A percentile compares a stretch with the other conserved stretches of the same genome.
These are phyloP conservation scores for Bergia sp. DNA, from an alignment of 92 coral and sea anemone species.

Conservation along the genomic window DNA sequence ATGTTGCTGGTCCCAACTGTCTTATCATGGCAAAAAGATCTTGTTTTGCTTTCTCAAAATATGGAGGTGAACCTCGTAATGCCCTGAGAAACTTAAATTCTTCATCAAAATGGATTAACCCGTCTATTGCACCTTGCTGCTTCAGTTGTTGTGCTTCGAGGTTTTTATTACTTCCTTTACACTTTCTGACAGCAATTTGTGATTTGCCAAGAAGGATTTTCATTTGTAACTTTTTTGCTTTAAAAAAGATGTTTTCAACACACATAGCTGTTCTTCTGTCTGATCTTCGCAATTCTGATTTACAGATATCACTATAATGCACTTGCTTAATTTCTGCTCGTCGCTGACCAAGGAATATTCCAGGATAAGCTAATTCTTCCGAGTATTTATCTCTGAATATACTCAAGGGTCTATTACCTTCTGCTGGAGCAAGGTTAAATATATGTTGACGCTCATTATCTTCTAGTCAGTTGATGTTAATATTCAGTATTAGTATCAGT, in stretches of 20 bases:
- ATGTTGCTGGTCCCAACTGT: slow-evolving; percentile 43
- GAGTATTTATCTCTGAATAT: slow-evolving; percentile 66
- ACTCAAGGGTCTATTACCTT: slow-evolving; percentile 69
- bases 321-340: no score
- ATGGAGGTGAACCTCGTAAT: slow-evolving; percentile 78
- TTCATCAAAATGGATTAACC: slow-evolving; percentile 51
- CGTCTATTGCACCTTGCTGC: slow-evolving; percentile 59
- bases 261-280: slow-evolving; percentile 58
- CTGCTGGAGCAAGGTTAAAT: slow-evolving; percentile 72
- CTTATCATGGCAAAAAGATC: slow-evolving; percentile 70
- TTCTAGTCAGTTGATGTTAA: slow-evolving; percentile 68
- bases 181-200: slow-evolving; percentile 52
- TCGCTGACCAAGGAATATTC: no score
- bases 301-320: no score
- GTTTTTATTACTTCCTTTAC: slow-evolving; percentile 52
- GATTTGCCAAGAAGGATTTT: slow-evolving; percentile 71
- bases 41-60: slow-evolving; percentile 16
- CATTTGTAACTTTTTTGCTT: slow-evolving; percentile 71
- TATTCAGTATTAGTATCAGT: slow-evolving; percentile 45
- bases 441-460: slow-evolving; percentile 65
- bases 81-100: slow-evolving; percentile 57
- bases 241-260: slow-evolving; percentile 51
- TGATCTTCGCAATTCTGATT: no score
- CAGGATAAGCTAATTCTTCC: slow-evolving; percentile 58
- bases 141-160: slow-evolving; percentile 62